Conservation (phyloP, 2,888 invertebrate species). For the Meta bourneti region DNA sequence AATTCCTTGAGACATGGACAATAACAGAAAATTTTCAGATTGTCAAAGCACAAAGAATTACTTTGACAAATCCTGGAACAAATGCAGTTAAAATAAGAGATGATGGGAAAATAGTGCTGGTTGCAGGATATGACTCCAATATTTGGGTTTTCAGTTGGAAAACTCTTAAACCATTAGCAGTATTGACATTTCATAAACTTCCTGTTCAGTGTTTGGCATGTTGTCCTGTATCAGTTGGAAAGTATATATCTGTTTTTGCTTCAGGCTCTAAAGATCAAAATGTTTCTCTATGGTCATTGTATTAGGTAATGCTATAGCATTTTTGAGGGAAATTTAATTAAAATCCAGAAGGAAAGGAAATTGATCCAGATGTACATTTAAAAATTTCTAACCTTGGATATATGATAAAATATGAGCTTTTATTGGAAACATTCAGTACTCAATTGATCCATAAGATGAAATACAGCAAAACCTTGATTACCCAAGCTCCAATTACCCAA, state of each 20-base stretch:
- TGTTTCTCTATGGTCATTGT: slow-evolving; percentile 68
- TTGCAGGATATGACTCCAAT: slow-evolving; percentile 77
- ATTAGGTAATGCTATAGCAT: slow-evolving; percentile 28
- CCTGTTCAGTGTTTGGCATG: slow-evolving; percentile 75
- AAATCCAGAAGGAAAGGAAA: background rate
- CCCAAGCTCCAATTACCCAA: no score
- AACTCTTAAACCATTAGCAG: slow-evolving; percentile 77
- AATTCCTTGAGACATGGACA: slow-evolving; percentile 59
- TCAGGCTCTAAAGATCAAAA: slow-evolving; percentile 75
- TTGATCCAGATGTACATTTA: no score
- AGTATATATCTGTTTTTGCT: slow-evolving; percentile 63
- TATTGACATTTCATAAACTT: slow-evolving; percentile 77
- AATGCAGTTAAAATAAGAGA: slow-evolving; percentile 76
- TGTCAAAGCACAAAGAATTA: slow-evolving; percentile 15
- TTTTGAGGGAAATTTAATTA: background rate
- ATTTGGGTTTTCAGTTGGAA: slow-evolving; percentile 78
- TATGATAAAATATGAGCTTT: no score
- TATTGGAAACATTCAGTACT: no score
- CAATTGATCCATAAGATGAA: no score
- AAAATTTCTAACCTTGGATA: no score
- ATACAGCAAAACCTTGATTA: no score
- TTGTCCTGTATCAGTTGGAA: slow-evolving; percentile 40
- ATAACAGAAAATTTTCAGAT: slow-evolving; percentile 39
- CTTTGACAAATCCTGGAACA: slow-evolving; percentile 76
- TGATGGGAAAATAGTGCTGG: slow-evolving; percentile 77